phyloP scores from a whole-genome alignment of 2,113 vertebrate genomes.

The Spermophilus dauricus region DNA sequence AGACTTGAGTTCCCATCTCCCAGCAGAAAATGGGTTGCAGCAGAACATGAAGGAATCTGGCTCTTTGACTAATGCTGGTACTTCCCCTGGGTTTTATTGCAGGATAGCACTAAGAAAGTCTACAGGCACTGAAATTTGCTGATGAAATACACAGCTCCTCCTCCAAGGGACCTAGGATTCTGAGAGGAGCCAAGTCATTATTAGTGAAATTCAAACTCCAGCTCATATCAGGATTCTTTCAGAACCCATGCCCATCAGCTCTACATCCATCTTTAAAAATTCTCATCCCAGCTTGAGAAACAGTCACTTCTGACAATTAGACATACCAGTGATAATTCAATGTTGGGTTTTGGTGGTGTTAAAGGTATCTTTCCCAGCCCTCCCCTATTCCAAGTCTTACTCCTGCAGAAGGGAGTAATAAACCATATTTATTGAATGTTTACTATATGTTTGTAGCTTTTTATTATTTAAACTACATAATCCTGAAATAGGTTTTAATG shows the following conservation, averaged over 20 bases:
- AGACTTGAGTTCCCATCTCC: neutral
- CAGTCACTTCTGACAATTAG: neutral
- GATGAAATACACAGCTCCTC: neutral
- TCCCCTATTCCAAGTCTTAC: neutral
- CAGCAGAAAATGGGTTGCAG: neutral
- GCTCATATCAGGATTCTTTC: neutral
- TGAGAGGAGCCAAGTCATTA: accelerated
- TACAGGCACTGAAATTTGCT: neutral
- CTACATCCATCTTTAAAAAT: accelerated
- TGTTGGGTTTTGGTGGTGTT: neutral
- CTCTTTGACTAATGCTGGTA: neutral
- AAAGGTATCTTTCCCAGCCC: neutral
- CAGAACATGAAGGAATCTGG: neutral
- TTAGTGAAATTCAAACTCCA: neutral
- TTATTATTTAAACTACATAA: neutral
- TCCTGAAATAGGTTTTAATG: neutral
- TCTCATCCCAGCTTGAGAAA: neutral
- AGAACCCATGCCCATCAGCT: neutral
- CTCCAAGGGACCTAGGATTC: neutral
- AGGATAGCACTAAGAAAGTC: neutral
- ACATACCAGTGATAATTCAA: neutral
- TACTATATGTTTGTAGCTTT: neutral
- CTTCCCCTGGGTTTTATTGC: accelerated
- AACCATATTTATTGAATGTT: neutral
- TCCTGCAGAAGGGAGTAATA: neutral